These are phyloP conservation scores for Pelusios castaneus DNA, from an alignment of 2,113 vertebrate genomes.

Conservation along the genomic window DNA sequence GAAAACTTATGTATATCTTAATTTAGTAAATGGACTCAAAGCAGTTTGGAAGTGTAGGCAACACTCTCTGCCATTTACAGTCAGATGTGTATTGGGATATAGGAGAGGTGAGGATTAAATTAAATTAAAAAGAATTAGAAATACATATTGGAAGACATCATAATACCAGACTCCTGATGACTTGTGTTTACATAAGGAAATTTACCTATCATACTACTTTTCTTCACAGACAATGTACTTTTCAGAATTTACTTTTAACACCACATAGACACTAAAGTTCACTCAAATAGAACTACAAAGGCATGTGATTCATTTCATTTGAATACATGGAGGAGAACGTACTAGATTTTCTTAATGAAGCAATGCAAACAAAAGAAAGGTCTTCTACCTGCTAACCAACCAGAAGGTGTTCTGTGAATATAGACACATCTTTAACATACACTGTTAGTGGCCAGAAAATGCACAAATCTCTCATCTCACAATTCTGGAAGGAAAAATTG, in stretches of 20 bases:
- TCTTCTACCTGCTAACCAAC: neutral
- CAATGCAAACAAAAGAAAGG: neutral
- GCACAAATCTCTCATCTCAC: neutral
- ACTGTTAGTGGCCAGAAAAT: neutral
- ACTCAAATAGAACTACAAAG: slow-evolving; percentile 12
- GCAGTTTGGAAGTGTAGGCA: slow-evolving; percentile 65
- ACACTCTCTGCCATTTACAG: slow-evolving; percentile 43
- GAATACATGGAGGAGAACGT: slow-evolving; percentile 25
- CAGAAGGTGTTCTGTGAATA: neutral
- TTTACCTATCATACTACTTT: no score
- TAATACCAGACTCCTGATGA: slow-evolving; percentile 52
- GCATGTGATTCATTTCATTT: neutral
- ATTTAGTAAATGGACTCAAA: slow-evolving; percentile 65
- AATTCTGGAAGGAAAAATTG: neutral
- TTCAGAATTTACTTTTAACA: slow-evolving; percentile 45
- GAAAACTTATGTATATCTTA: slow-evolving; percentile 65
- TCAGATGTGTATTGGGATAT: slow-evolving; percentile 29
- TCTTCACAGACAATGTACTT: no score
- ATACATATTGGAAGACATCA: slow-evolving; percentile 19
- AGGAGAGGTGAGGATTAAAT: slow-evolving; percentile 42
- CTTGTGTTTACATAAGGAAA: slow-evolving; percentile 45
- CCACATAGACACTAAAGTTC: slow-evolving; percentile 20
- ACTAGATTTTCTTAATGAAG: neutral
- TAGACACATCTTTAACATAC: neutral
- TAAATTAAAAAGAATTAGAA: slow-evolving; percentile 49